Base-by-base conservation (phyloP, 2,888 invertebrate species). In the Blomia tropicalis region DNA sequence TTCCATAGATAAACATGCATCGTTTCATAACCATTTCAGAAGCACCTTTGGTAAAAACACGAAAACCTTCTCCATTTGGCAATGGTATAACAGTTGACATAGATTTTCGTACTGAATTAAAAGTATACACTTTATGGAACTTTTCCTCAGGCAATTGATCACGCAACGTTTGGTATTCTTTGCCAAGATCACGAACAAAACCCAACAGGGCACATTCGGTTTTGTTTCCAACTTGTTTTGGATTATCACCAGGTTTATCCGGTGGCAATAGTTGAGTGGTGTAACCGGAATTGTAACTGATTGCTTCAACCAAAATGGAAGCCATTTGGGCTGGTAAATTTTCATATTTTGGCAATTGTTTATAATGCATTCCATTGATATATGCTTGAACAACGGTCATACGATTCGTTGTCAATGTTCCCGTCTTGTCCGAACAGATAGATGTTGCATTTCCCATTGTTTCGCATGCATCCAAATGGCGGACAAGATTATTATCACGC, bases 381-480 rank as follows among this genome's bases (percentile, higher is more conserved):
- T 87, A 95, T 22, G 90, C 88, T 76, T 92, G 89, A 17, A 98
- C 96, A 62, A 93, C 95, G 2, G 96, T 96, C 98, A 99, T 99
- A 66, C 82, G 74, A 76, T 95, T 93, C 67, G 98, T 98, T 66
- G 98, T 99, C 66, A 99, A 81, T 0, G 98, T 98, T 68, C 98
- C 98, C 51, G 98, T 99, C 79, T 99, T 98, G 78, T 98, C 98
- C 22, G 96, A 98, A 76, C 98, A 98, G 77, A 98, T 99, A 70
- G 95, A 89, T 67, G 98, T 99, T 60, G 98, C 98, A 78, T 99
- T 99, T 71, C 98, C 98, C 98, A 98, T 99, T 0, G 98, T 99
- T 78, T 98, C 98, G 77, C 98, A 99, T 19, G 98, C 98, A 78
- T 99, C 98, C 77, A 98, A 80, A 78, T 99, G 98, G 61, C 98